Percentiles rank a stretch among this genome's conserved stretches.
Evolutionary conservation across 92 coral and sea anemone species (phyloP).

Genomic region (Pocillopora grandis): DNA sequence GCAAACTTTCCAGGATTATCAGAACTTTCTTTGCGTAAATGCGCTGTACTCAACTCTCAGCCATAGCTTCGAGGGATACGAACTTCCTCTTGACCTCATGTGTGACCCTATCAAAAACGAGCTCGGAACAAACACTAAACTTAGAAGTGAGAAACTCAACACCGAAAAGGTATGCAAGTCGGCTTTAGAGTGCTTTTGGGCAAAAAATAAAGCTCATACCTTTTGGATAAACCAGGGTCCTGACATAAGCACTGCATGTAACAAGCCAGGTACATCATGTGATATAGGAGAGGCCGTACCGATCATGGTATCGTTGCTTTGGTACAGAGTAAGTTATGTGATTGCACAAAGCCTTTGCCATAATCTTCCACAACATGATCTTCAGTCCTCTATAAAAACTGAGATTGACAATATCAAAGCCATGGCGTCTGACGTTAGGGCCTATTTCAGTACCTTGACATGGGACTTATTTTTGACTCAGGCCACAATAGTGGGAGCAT

Average conservation of each 20-base stretch:
- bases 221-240: conserved; percentile 10
- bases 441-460: conserved; percentile 33
- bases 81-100: conserved; percentile 28
- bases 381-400: not conserved
- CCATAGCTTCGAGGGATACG: conserved; percentile 10
- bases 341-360: conserved; percentile 44
- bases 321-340: conserved; percentile 46
- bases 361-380: not conserved
- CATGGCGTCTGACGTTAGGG: conserved; percentile 8
- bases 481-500: conserved; percentile 29
- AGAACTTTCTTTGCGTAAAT: conserved; percentile 29
- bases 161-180: conserved; percentile 9
- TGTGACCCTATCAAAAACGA: conserved; percentile 8
- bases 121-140: not conserved
- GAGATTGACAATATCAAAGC: not conserved
- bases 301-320: conserved; percentile 45
- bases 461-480: conserved; percentile 38
- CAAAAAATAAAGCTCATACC: not conserved
- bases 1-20: conserved; percentile 24
- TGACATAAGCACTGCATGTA: conserved; percentile 30
- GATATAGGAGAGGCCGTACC: conserved; percentile 47
- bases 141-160: no score
- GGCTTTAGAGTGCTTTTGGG: conserved; percentile 17
- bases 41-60: conserved; percentile 19
- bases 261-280: conserved; percentile 15